Evolutionary conservation across 2,113 vertebrate genomes (phyloP), one percentile per base, ranked within the genome.

Genomic region (Todiramphus saurophagus): DNA sequence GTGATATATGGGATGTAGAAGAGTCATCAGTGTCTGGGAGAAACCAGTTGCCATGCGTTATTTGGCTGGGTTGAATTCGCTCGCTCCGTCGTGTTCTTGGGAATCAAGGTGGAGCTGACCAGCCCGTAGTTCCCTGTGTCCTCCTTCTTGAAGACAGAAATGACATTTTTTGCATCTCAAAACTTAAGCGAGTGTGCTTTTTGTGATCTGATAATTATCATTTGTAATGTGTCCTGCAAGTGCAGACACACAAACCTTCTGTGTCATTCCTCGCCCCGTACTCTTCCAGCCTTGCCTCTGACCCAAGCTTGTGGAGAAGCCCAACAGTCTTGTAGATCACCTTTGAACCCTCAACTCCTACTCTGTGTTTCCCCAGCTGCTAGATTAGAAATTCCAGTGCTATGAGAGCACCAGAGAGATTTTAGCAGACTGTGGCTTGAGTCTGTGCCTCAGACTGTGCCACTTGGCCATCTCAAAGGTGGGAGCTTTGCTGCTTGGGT

Each of bases 41-140:
- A 44, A 85, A 41, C 67, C 7, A 30, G 27, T 78, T 94, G 39
- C 20, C 0, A 0, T 55, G 39, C 0, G 0, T 37, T 73, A 39
- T 79, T 83, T 39, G 17, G 5, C 33, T 93, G 51, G 0, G 1
- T 41, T 80, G 55, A 75, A 73, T 90, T 91, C 1, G 7, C 21
- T 67, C 7, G 15, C 35, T 66, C 4, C 6, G 5, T 59, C 4
- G 5, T 15, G 8, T 83, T 72, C 17, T 6, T 31, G 30, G 48
- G 37, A 24, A 41, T 68, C 63, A 30, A 73, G 30, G 14, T 79
- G 16, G 56, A 19, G 10, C 50, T 82, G 55, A 78, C 25, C 21
- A 78, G 21, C 21, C n/a, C 85, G 35, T 44, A 37, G 35, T 86
- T 82, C 11, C 15, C 10, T 53, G 46, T 1, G 2, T 58, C 23